Conservation (phyloP, 2,797 vertebrate species). For the Rhinichthys osculus region DNA sequence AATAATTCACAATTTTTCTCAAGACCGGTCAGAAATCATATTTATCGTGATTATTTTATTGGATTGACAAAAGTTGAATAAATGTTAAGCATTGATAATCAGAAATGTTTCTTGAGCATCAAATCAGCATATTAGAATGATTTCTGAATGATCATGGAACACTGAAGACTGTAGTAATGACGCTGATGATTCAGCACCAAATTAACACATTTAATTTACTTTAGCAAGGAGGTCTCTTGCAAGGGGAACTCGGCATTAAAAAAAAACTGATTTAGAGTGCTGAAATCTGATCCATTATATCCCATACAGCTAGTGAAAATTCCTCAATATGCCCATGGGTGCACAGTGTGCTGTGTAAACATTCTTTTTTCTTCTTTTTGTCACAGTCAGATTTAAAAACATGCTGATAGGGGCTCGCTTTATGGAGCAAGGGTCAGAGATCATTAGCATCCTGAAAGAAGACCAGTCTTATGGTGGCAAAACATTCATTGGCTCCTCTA, state of each 20-base stretch:
- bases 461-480: background rate
- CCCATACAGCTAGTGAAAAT: background rate
- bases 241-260: background rate
- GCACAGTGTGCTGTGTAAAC: conserved; percentile 54
- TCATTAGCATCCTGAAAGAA: background rate
- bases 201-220: background rate
- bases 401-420: background rate
- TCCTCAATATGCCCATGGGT: background rate
- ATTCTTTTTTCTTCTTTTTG: background rate
- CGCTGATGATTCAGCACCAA: background rate
- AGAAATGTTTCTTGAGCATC: background rate
- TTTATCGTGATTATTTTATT: background rate
- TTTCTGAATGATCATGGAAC: background rate
- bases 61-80: background rate
- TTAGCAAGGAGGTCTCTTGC: background rate
- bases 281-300: background rate
- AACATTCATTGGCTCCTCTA: background rate
- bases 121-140: background rate
- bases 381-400: conserved; percentile 41
- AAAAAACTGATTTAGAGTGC: background rate
- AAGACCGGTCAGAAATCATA: too few relatives aligned
- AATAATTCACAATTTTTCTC: too few relatives aligned
- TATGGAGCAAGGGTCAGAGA: conserved; percentile 26
- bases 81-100: background rate
- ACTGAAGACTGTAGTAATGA: background rate